Evolutionary conservation across 2,113 vertebrate species (phyloP).

Genomic region (Odocoileus virginianus): DNA sequence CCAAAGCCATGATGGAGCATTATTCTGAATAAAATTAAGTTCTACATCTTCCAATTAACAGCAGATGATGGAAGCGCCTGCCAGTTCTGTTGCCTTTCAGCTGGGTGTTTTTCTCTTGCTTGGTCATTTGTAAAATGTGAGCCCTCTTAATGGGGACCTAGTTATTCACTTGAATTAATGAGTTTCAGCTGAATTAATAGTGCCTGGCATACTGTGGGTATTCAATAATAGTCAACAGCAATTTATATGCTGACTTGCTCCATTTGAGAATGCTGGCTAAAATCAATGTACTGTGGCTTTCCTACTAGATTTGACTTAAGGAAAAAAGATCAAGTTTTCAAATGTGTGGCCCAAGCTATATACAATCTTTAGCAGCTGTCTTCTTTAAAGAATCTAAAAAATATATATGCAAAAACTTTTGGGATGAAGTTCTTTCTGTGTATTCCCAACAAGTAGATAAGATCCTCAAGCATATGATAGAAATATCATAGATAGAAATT

Average conservation of each 20-base stretch:
- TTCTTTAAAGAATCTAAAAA: not conserved
- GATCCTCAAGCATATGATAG: not conserved
- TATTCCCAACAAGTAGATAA: not conserved
- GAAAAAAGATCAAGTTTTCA: not conserved
- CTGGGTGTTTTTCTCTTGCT: conserved; percentile 66
- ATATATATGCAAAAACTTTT: not conserved
- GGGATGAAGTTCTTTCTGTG: not conserved
- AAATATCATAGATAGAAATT: not conserved
- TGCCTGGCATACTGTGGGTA: not conserved
- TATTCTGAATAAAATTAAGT: conserved; percentile 70
- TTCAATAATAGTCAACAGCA: conserved; percentile 50
- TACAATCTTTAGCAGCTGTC: not conserved
- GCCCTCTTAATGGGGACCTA: conserved; percentile 45
- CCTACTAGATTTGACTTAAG: conserved; percentile 1
- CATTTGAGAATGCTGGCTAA: conserved; percentile 2
- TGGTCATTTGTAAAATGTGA: conserved; percentile 70
- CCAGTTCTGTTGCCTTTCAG: conserved; percentile 64
- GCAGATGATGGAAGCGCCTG: conserved; percentile 67
- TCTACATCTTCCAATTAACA: conserved; percentile 70
- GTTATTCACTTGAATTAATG: conserved; percentile 67
- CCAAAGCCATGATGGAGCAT: conserved; percentile 48
- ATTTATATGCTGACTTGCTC: conserved; percentile 28
- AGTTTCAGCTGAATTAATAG: conserved; percentile 54
- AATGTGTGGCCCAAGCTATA: not conserved
- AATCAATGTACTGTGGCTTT: conserved; percentile 32